Evolutionary conservation across 2,888 invertebrate genomes (phyloP).

Genomic region (Rhorus exstirpatorius): DNA sequence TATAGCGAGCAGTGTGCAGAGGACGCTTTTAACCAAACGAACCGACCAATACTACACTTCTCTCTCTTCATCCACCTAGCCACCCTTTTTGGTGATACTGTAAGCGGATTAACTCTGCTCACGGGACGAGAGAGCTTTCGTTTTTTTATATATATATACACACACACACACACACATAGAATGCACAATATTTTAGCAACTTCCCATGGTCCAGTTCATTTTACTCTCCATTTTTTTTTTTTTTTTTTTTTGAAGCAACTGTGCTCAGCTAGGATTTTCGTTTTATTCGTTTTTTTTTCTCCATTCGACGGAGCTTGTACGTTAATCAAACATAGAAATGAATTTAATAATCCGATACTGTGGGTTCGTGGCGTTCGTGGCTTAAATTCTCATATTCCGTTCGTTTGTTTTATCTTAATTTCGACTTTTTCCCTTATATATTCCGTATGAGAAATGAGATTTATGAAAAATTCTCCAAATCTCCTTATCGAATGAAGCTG

Average conservation of each 20-base stretch:
- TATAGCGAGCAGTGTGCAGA: constrained; percentile 71
- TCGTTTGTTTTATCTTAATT: constrained; percentile 21
- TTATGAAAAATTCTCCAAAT: not conserved
- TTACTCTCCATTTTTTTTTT: constrained; percentile 13
- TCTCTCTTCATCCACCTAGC: constrained; percentile 49
- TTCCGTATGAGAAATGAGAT: not conserved
- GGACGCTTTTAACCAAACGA: constrained; percentile 53
- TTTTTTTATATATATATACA: constrained; percentile 14
- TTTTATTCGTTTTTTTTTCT: constrained; percentile 75
- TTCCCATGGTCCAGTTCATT: constrained; percentile 67
- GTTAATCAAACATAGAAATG: constrained; percentile 78
- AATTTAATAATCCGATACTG: constrained; percentile 77
- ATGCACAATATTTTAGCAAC: constrained; percentile 78
- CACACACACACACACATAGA: constrained; percentile 53
- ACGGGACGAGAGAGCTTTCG: constrained; percentile 57
- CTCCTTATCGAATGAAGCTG: constrained; percentile 22
- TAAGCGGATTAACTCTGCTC: constrained; percentile 80
- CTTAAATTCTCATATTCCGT: constrained; percentile 49
- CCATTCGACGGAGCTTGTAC: constrained; percentile 45
- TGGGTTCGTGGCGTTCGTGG: constrained; percentile 39
- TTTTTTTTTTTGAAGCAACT: constrained; percentile 10
- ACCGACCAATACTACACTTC: constrained; percentile 47
- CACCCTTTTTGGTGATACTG: constrained; percentile 67
- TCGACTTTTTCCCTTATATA: constrained; percentile 21
- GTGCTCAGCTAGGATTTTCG: not conserved